Evolutionary conservation across 2,888 invertebrate species (phyloP).

Genomic region (Dendrolimus pini): DNA sequence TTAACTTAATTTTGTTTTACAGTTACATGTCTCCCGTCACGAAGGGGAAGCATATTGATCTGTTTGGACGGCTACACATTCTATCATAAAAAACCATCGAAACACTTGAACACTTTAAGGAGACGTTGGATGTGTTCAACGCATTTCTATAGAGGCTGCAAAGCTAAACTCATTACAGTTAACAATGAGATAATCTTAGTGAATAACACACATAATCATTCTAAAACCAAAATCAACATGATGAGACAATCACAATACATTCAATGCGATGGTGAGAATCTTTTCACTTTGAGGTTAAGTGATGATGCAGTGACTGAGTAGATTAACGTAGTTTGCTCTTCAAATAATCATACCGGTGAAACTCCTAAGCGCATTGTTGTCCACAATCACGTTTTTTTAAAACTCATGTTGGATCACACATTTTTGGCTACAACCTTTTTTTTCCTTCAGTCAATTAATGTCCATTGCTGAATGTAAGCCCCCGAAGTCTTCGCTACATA

Average conservation of each 20-base stretch:
- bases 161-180: conserved; percentile 15
- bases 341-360: too few relatives aligned
- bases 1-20: neutral
- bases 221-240: neutral
- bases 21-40: conserved; percentile 3
- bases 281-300: neutral
- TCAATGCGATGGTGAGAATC: too few relatives aligned
- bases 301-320: too few relatives aligned
- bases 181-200: conserved; percentile 20
- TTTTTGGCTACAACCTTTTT: too few relatives aligned
- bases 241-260: too few relatives aligned
- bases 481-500: too few relatives aligned
- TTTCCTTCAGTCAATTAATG: too few relatives aligned
- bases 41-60: conserved; percentile 13
- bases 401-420: too few relatives aligned
- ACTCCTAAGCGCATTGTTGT: too few relatives aligned
- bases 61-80: conserved; percentile 16
- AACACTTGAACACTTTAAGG: conserved; percentile 11
- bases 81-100: conserved; percentile 7
- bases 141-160: conserved; percentile 13
- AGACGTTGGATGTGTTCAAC: conserved; percentile 12
- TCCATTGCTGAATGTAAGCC: too few relatives aligned
- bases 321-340: too few relatives aligned
- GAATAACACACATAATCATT: conserved; percentile 22
- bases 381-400: too few relatives aligned